phyloP scores from a whole-genome alignment of 2,797 vertebrate genomes.

The Limnodromus scolopaceus region DNA sequence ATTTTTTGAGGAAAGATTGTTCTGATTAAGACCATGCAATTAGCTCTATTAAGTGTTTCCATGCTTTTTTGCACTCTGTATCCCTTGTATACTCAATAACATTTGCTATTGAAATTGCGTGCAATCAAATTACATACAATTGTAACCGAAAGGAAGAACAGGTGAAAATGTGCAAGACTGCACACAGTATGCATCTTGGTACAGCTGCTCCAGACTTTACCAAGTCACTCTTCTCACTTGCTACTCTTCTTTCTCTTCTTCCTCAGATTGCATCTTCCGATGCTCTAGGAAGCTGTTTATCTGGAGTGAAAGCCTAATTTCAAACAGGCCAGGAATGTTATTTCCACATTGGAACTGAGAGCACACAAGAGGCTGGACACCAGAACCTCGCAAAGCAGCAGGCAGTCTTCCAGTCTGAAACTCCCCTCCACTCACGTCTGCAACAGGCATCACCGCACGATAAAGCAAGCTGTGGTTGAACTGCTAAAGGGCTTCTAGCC shows the following conservation, averaged over 20 bases:
- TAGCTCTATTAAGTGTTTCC: background rate
- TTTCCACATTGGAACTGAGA: background rate
- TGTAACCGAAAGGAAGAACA: background rate
- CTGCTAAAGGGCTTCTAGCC: background rate
- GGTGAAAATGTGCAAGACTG: background rate
- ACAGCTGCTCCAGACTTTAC: background rate
- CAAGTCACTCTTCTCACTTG: background rate
- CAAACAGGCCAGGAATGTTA: constrained; percentile 37
- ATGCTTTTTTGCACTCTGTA: background rate
- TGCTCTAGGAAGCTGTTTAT: background rate
- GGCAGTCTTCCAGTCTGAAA: background rate
- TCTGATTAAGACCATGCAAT: background rate
- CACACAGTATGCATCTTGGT: background rate
- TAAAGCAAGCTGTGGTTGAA: background rate
- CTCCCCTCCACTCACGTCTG: background rate
- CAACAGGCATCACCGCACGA: background rate
- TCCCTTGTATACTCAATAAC: background rate
- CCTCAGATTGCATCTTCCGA: background rate
- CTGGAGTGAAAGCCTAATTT: background rate
- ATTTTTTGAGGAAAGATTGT: background rate
- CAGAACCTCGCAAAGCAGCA: background rate
- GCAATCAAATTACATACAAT: background rate
- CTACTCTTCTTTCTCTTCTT: background rate
- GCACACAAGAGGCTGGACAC: background rate
- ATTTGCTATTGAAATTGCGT: background rate